Conservation (phyloP, 2,113 vertebrate genomes). For the Theristicus caerulescens region DNA sequence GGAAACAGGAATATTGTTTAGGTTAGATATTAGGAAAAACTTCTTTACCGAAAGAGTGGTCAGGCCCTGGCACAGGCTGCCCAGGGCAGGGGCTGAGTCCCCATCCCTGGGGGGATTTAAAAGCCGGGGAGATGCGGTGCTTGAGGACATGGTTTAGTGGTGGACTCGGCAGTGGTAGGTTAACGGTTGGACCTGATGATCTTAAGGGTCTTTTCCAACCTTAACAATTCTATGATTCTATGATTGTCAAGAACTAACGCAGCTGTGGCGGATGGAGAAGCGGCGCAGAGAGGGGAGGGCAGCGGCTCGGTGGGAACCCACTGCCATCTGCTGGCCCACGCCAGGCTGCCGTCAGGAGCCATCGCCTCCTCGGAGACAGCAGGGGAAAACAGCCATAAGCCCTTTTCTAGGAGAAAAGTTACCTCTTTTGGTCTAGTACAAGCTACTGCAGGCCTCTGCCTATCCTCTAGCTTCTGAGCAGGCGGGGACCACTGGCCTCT, state of each 20-base stretch:
- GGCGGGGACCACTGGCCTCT: not conserved
- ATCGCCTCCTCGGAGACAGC: accelerated
- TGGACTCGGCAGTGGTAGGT: too few species aligned
- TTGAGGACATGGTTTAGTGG: too few species aligned
- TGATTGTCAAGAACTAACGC: not conserved
- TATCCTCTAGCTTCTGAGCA: accelerated
- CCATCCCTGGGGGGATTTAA: too few species aligned
- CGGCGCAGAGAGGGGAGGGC: accelerated
- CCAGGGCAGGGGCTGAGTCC: too few species aligned
- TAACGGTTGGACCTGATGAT: too few species aligned
- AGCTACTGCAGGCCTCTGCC: not conserved
- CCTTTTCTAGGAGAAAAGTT: accelerated
- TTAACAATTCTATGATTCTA: too few species aligned
- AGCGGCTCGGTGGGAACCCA: accelerated
- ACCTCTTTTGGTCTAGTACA: accelerated
- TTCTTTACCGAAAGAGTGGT: too few species aligned
- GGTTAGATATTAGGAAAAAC: too few species aligned
- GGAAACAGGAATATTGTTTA: not conserved
- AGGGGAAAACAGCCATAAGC: accelerated
- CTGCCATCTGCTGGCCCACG: slow-evolving; percentile 4
- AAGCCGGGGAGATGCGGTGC: too few species aligned
- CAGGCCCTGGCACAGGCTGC: too few species aligned
- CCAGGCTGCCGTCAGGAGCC: accelerated
- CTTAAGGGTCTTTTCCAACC: too few species aligned
- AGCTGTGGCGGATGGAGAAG: not conserved